A percentile compares a stretch with the other conserved stretches of the same genome.
phyloP scores from a whole-genome alignment of 2,113 vertebrate species.

The Aix galericulata region DNA sequence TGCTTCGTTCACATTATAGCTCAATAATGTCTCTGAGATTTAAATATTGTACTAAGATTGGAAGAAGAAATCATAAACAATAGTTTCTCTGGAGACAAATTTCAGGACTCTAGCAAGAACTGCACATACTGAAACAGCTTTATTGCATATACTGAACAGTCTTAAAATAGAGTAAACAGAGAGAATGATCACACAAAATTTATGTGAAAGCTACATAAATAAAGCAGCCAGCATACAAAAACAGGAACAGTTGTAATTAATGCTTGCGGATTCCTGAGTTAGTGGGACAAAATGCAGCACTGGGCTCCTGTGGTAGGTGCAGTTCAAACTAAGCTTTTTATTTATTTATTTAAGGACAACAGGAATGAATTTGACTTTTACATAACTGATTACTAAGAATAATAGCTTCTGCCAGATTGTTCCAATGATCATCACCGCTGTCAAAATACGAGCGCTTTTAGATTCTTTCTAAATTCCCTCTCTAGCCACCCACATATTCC shows the following conservation, averaged over 20 bases:
- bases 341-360: background rate
- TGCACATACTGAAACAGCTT: background rate
- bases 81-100: background rate
- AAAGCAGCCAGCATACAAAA: accelerated
- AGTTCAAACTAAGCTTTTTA: background rate
- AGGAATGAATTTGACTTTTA: background rate
- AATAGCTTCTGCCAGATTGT: background rate
- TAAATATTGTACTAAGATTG: background rate
- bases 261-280: background rate
- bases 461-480: background rate
- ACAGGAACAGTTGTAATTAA: accelerated
- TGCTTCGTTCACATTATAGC: accelerated
- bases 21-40: background rate
- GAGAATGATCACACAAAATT: too few relatives aligned
- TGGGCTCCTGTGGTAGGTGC: accelerated
- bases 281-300: background rate
- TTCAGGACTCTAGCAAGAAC: background rate
- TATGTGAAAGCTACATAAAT: accelerated
- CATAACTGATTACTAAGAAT: background rate
- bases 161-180: background rate
- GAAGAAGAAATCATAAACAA: background rate
- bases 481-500: accelerated
- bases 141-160: background rate
- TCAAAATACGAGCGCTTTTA: background rate
- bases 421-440: accelerated